A percentile compares a stretch with the other conserved stretches of the same genome.
phyloP scores from a whole-genome alignment of 1,140 invertebrate species.

The Drosophila littoralis region DNA sequence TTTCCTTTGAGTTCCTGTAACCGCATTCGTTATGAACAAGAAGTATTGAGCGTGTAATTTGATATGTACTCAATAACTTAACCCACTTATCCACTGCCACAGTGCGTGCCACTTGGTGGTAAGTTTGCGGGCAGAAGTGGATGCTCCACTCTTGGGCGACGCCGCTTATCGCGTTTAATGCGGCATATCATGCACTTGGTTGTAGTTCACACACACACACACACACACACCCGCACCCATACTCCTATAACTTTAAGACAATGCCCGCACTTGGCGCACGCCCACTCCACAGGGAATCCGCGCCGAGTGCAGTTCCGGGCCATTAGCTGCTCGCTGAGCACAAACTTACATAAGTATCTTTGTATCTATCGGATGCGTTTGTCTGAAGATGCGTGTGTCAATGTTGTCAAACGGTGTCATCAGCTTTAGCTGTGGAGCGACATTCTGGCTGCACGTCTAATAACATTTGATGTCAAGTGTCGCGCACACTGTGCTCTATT shows the following conservation, averaged over 20 bases:
- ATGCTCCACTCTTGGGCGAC: slow-evolving; percentile 30
- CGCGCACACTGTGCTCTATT: slow-evolving; percentile 21
- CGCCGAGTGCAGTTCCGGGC: slow-evolving; percentile 47
- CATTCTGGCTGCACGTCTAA: slow-evolving; percentile 59
- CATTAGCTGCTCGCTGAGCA: slow-evolving; percentile 69
- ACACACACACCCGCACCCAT: slow-evolving; percentile 2
- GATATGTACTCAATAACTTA: slow-evolving; percentile 29
- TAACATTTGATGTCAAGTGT: slow-evolving; percentile 73
- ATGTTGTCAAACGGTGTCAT: slow-evolving; percentile 81
- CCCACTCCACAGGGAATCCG: slow-evolving; percentile 13
- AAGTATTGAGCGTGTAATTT: slow-evolving; percentile 12
- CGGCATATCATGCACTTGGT: slow-evolving; percentile 46
- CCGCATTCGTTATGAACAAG: not conserved
- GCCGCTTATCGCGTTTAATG: slow-evolving; percentile 69
- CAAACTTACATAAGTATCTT: slow-evolving; percentile 12
- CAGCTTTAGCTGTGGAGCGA: slow-evolving; percentile 53
- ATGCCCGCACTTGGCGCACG: slow-evolving; percentile 15
- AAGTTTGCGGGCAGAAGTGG: slow-evolving; percentile 3
- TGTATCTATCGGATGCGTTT: slow-evolving; percentile 46
- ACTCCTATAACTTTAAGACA: slow-evolving; percentile 13
- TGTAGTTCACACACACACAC: slow-evolving; percentile 13
- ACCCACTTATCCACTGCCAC: slow-evolving; percentile 38
- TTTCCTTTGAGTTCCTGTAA: not conserved
- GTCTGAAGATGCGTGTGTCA: slow-evolving; percentile 61
- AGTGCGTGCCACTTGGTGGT: slow-evolving; percentile 34